Evolutionary conservation across 2,113 vertebrate genomes (phyloP).

Genomic region (Dryoscopus gambensis): DNA sequence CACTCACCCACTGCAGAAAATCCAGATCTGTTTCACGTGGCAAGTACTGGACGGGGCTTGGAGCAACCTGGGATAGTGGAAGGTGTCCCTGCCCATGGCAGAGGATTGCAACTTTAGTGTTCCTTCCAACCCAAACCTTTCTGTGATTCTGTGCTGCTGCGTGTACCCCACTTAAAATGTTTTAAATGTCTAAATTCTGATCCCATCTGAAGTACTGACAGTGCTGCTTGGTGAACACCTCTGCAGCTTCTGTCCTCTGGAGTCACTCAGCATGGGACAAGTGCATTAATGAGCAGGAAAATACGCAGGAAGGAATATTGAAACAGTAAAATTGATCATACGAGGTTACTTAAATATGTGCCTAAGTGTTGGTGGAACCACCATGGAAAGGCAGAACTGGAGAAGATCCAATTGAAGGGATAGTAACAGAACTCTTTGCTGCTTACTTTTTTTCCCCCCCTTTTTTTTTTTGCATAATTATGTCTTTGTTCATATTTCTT

Average conservation of each 20-base stretch:
- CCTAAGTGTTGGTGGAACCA: background rate
- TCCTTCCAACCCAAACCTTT: background rate
- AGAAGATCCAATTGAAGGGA: no score
- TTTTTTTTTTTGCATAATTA: background rate
- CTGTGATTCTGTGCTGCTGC: background rate
- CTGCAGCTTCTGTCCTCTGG: background rate
- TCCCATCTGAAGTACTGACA: rapidly evolving
- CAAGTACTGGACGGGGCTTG: background rate
- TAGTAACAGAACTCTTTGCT: background rate
- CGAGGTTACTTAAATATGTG: rapidly evolving
- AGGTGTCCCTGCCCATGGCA: background rate
- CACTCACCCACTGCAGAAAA: background rate
- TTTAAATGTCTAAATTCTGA: background rate
- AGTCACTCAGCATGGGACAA: background rate
- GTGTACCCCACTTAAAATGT: background rate
- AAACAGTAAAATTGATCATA: background rate
- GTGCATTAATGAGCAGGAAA: background rate
- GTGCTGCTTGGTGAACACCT: background rate
- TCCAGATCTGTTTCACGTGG: rapidly evolving
- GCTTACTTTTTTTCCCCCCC: background rate
- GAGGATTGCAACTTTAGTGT: background rate
- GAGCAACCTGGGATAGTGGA: background rate
- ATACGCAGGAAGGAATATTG: rapidly evolving
- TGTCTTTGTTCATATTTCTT: background rate
- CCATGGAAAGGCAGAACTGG: background rate